Conservation (phyloP, 2,797 vertebrate genomes). For the Catostomus latipinnis region DNA sequence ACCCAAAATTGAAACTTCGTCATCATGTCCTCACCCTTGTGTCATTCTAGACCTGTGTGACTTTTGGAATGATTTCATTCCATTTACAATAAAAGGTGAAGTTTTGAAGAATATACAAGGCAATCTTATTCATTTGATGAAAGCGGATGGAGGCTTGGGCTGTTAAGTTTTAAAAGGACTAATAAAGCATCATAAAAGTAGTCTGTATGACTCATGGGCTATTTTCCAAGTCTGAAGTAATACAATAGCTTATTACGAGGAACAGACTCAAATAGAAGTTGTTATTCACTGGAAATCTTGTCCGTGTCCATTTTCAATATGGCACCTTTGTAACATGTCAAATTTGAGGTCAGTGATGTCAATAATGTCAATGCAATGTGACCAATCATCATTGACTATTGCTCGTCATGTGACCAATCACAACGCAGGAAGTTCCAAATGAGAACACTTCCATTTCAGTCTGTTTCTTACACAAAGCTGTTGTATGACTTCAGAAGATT, state of each 20-base stretch:
- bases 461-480: neutral
- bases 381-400: neutral
- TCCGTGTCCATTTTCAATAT: neutral
- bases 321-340: too few relatives aligned
- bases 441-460: neutral
- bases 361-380: too few relatives aligned
- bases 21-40: neutral
- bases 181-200: neutral
- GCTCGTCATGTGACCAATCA: neutral
- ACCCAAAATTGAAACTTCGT: conserved; percentile 2
- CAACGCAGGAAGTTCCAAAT: neutral
- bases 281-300: neutral
- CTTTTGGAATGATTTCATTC: neutral
- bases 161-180: neutral
- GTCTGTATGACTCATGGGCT: neutral
- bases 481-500: neutral
- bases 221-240: neutral
- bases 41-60: neutral
- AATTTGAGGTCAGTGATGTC: too few relatives aligned
- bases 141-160: neutral
- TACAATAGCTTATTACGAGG: neutral
- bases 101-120: neutral
- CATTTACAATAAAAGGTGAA: neutral
- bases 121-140: neutral
- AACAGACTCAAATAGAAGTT: neutral